Conservation (phyloP, 2,113 vertebrate species). For the Podarcis raffonei region DNA sequence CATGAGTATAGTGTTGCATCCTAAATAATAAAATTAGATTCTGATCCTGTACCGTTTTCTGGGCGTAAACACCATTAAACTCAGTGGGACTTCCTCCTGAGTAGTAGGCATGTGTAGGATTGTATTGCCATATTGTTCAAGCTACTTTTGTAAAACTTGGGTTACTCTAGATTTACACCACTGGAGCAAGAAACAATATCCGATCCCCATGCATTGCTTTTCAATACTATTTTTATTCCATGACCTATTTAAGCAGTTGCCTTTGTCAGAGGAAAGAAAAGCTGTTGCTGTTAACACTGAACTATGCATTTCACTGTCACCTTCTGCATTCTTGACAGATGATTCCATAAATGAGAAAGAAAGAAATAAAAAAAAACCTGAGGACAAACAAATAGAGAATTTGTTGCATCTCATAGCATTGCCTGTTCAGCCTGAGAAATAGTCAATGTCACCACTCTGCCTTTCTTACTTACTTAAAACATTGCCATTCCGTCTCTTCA, state of each 20-base stretch:
- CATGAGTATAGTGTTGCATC: no score
- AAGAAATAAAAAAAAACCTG: background rate
- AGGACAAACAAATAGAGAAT: background rate
- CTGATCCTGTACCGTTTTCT: background rate
- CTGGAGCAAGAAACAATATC: conserved; percentile 35
- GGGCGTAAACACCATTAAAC: background rate
- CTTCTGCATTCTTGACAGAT: conserved; percentile 36
- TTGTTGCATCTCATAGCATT: background rate
- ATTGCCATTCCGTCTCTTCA: no score
- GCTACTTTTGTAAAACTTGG: conserved; percentile 7
- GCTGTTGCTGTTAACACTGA: conserved; percentile 37
- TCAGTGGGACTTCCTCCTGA: no score
- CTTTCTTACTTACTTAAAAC: no score
- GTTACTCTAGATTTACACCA: conserved; percentile 9
- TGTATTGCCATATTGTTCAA: background rate
- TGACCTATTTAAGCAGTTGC: conserved; percentile 65
- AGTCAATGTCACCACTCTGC: background rate
- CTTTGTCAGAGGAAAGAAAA: conserved; percentile 29
- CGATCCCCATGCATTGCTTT: conserved; percentile 44
- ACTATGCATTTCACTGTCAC: conserved; percentile 6
- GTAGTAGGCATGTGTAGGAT: background rate
- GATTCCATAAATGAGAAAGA: conserved; percentile 6
- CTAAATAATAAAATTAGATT: background rate
- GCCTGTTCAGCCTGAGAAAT: background rate
- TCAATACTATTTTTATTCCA: conserved; percentile 57